Evolutionary conservation across 2,113 vertebrate species (phyloP).

Genomic region (Myrmecophaga tridactyla): DNA sequence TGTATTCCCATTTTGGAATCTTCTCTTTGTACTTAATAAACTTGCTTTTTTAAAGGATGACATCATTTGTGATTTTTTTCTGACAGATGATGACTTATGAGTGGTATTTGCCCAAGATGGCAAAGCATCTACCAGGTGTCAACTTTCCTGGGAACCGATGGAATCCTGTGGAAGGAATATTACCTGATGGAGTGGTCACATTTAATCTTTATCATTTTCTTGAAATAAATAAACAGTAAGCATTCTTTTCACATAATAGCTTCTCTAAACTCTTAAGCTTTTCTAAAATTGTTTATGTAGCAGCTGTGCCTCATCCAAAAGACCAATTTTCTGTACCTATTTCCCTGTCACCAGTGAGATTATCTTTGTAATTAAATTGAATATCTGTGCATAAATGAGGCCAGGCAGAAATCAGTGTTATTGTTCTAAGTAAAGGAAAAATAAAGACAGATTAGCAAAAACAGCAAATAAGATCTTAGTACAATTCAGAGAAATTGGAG

Average conservation of each 20-base stretch:
- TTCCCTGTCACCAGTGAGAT: slow-evolving; percentile 78
- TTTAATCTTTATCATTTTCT: slow-evolving; percentile 96
- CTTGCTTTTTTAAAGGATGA: background rate
- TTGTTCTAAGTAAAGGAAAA: slow-evolving; percentile 73
- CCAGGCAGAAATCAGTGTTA: slow-evolving; percentile 77
- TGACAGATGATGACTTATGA: slow-evolving; percentile 96
- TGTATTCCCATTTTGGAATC: background rate
- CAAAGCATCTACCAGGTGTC: slow-evolving; percentile 89
- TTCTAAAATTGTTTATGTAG: slow-evolving; percentile 80
- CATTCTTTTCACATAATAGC: slow-evolving; percentile 79
- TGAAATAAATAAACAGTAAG: slow-evolving; percentile 93
- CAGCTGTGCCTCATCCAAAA: slow-evolving; percentile 81
- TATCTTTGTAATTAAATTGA: slow-evolving; percentile 85
- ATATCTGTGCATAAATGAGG: slow-evolving; percentile 81
- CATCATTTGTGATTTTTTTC: slow-evolving; percentile 40
- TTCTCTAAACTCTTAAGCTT: slow-evolving; percentile 76
- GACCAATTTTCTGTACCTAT: slow-evolving; percentile 81
- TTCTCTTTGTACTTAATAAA: background rate
- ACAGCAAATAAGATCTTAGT: slow-evolving; percentile 73
- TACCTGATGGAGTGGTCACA: slow-evolving; percentile 84
- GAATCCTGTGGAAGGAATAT: slow-evolving; percentile 87
- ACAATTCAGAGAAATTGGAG: slow-evolving; percentile 72
- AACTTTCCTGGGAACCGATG: slow-evolving; percentile 91
- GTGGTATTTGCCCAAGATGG: slow-evolving; percentile 96
- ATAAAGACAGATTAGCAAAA: slow-evolving; percentile 73